Base-by-base conservation (phyloP, 2,797 vertebrate species). In the Thalassophryne amazonica region DNA sequence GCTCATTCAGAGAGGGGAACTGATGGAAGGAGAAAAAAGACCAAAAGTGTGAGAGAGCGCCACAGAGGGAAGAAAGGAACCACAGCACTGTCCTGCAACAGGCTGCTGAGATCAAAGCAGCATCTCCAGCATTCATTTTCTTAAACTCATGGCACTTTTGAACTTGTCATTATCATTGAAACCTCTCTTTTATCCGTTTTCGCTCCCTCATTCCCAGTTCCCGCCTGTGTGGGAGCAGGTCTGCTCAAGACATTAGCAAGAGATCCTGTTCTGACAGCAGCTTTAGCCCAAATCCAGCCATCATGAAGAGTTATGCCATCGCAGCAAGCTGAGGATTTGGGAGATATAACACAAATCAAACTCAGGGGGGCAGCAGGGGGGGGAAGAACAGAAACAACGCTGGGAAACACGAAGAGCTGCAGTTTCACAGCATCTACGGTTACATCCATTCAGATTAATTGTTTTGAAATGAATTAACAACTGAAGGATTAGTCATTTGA, bases 221-320 rank as follows among this genome's bases (percentile, higher is more conserved):
- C 39, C 47, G 56, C 53, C 21, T 53, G 27, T 50, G 50, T 36
- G 0, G 25, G 34, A 41, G 31, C 50, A 21, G 60, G 76, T 43
- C 80, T 80, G 73, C 69, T 79, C 67, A 76, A 82, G 69, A 63
- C 81, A 84, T 80, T 84, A 80, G 66, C 57, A 56, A 60, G 78
- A 76, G 67, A 78, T 83, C 69, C 69, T 46, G 34, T 79, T 86
- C 76, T 71, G 82, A 87, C 76, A 80, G 76, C 64, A 60, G 78
- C 80, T 81, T 82, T 66, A 78, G 55, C 16, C 69, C 72, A 83
- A 84, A 88, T 83, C 68, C 73, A 75, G 61, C 73, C 67, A 78
- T 85, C 83, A 83, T 25, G 34, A 74, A 84, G 85, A 90, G 74
- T 86, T 85, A 81, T 85, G 71, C 60, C 55, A 45, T 69, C 18